Percentiles rank a stretch among this genome's conserved stretches.
Conservation (phyloP, 1,140 invertebrate species). For the Nasonia longicornis region DNA sequence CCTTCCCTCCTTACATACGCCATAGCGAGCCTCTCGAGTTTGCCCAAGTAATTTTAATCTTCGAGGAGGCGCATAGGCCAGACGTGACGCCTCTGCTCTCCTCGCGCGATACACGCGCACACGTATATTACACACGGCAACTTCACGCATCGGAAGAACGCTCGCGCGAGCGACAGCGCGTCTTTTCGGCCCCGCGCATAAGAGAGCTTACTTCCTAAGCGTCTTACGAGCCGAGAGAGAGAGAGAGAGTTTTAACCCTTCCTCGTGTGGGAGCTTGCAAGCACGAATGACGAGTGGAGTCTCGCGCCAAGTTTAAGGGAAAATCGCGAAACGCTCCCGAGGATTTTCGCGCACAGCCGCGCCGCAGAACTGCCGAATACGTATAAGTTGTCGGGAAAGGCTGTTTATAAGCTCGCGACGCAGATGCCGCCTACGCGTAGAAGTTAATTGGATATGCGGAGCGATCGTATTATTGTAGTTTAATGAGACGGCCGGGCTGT, state of each 20-base stretch:
- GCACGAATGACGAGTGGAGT: not conserved
- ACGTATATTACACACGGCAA: not conserved
- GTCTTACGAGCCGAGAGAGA: constrained; percentile 55
- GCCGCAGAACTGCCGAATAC: no score
- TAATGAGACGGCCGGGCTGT: not conserved
- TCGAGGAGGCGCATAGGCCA: constrained; percentile 41
- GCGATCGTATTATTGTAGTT: not conserved
- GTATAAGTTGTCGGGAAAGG: not conserved
- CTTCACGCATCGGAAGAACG: constrained; percentile 47
- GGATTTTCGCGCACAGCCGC: not conserved
- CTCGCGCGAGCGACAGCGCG: constrained; percentile 47
- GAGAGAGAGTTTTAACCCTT: constrained; percentile 64
- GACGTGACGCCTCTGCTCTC: constrained; percentile 39
- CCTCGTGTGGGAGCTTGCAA: constrained; percentile 37
- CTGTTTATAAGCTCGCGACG: not conserved
- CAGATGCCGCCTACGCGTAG: not conserved
- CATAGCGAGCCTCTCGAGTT: constrained; percentile 52
- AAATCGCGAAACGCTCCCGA: not conserved
- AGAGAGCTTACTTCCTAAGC: constrained; percentile 67
- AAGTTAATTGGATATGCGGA: constrained; percentile 6
- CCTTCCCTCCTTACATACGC: constrained; percentile 36
- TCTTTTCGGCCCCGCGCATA: constrained; percentile 52
- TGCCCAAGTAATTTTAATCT: constrained; percentile 70
- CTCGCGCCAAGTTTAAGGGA: constrained; percentile 14
- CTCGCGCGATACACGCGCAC: not conserved